phyloP scores from a whole-genome alignment of 2,888 invertebrate genomes.

The Hymenopus coronatus region DNA sequence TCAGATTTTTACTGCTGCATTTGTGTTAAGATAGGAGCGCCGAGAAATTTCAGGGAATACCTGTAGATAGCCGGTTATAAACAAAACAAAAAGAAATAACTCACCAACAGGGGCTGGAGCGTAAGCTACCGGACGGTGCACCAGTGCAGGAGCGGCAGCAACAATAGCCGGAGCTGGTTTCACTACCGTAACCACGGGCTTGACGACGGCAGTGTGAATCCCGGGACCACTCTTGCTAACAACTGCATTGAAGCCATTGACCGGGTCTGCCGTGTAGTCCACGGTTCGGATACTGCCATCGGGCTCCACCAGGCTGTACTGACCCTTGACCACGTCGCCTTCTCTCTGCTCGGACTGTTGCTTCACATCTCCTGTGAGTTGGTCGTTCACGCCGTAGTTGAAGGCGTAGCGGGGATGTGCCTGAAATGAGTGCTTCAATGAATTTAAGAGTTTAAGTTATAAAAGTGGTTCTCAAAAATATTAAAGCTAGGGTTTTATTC shows the following conservation, averaged over 20 bases:
- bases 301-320: conserved; percentile 62
- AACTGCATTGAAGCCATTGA: conserved; percentile 53
- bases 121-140: neutral
- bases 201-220: neutral
- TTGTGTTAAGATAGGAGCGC: too few species aligned
- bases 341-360: conserved; percentile 66
- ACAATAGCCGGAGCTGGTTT: neutral
- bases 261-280: conserved; percentile 57
- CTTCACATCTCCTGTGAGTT: conserved; percentile 68
- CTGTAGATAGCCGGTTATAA: too few species aligned
- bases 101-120: neutral
- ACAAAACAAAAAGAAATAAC: neutral
- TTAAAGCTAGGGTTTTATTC: too few species aligned
- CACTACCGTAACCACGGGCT: neutral
- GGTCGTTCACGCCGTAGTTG: conserved; percentile 68
- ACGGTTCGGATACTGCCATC: conserved; percentile 63
- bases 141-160: neutral
- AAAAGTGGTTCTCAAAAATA: too few species aligned
- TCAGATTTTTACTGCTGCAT: too few species aligned
- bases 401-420: conserved; percentile 53
- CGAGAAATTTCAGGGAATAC: too few species aligned
- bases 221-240: conserved; percentile 39
- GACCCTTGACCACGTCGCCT: conserved; percentile 71
- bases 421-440: neutral
- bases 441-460: too few species aligned